phyloP scores from a whole-genome alignment of 2,797 vertebrate species.

The Schizopygopsis malacanthus region DNA sequence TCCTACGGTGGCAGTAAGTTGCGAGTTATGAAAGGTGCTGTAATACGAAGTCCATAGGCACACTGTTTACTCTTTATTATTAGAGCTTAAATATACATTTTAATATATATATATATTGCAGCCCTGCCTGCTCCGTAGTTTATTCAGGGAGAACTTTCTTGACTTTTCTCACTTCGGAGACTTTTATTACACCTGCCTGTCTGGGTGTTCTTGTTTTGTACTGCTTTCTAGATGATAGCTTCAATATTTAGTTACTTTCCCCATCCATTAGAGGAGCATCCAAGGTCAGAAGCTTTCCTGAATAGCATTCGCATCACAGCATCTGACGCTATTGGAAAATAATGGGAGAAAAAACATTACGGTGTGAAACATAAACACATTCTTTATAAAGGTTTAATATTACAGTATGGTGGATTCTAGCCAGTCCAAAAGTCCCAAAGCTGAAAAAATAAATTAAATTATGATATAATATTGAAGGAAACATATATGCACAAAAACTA shows the following conservation, averaged over 20 bases:
- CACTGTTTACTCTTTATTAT: neutral
- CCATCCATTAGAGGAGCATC: slow-evolving; percentile 19
- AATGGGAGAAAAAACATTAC: neutral
- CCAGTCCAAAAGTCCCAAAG: slow-evolving; percentile 8
- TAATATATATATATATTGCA: no score
- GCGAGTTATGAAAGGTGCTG: neutral
- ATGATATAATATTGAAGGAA: neutral
- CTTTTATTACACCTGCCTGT: slow-evolving; percentile 38
- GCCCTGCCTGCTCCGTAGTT: neutral
- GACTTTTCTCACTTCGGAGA: slow-evolving; percentile 31
- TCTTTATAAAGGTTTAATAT: slow-evolving; percentile 28
- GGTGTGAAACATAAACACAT: neutral
- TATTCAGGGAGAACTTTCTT: slow-evolving; percentile 3
- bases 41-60: neutral
- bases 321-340: neutral
- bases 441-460: neutral
- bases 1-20: neutral
- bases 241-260: slow-evolving; percentile 46
- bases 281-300: slow-evolving; percentile 23
- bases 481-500: neutral
- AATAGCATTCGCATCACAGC: slow-evolving; percentile 4
- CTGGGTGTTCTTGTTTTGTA: slow-evolving; percentile 20
- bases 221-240: slow-evolving; percentile 24
- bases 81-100: neutral
- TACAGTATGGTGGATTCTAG: neutral